Percentiles rank a stretch among this genome's conserved stretches.
These are phyloP conservation scores for Stictocephala bisonia DNA, from an alignment of 2,888 invertebrate species.

Conservation along the genomic window DNA sequence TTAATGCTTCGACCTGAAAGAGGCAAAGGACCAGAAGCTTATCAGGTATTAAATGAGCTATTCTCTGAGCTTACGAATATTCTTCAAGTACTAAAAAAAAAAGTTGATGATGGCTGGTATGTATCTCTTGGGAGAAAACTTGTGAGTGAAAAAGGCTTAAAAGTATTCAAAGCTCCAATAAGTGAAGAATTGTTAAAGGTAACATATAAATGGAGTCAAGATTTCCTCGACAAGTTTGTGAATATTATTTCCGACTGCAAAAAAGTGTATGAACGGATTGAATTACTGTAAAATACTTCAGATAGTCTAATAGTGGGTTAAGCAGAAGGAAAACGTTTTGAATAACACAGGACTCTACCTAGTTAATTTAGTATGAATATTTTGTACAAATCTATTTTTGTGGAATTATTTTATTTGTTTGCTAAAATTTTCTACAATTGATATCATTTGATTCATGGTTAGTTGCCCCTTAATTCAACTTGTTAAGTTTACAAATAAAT, in stretches of 20 bases:
- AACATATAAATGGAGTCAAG: slow-evolving; percentile 26
- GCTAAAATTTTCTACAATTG: too few relatives aligned
- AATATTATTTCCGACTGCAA: slow-evolving; percentile 6
- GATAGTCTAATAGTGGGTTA: too few relatives aligned
- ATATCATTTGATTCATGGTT: too few relatives aligned
- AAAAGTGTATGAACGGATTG: slow-evolving; percentile 19
- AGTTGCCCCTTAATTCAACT: too few relatives aligned
- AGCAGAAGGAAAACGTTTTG: too few relatives aligned
- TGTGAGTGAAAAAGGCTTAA: slow-evolving; percentile 3
- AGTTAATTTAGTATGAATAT: too few relatives aligned
- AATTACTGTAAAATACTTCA: too few relatives aligned
- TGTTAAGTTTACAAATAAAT: too few relatives aligned
- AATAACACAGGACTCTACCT: too few relatives aligned
- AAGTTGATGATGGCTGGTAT: slow-evolving; percentile 11
- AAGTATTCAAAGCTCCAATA: slow-evolving; percentile 18
- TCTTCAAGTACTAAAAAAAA: not conserved
- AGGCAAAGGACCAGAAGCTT: slow-evolving; percentile 20
- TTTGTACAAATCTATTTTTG: too few relatives aligned
- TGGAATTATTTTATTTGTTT: too few relatives aligned
- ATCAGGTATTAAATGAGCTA: slow-evolving; percentile 4
- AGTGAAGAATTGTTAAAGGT: slow-evolving; percentile 18
- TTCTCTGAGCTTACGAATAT: not conserved
- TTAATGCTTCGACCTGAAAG: slow-evolving; percentile 17
- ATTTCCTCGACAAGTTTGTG: slow-evolving; percentile 11
- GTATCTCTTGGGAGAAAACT: slow-evolving; percentile 7